These are phyloP conservation scores for Teleogryllus occipitalis DNA, from an alignment of 1,140 invertebrate genomes.

Conservation along the genomic window DNA sequence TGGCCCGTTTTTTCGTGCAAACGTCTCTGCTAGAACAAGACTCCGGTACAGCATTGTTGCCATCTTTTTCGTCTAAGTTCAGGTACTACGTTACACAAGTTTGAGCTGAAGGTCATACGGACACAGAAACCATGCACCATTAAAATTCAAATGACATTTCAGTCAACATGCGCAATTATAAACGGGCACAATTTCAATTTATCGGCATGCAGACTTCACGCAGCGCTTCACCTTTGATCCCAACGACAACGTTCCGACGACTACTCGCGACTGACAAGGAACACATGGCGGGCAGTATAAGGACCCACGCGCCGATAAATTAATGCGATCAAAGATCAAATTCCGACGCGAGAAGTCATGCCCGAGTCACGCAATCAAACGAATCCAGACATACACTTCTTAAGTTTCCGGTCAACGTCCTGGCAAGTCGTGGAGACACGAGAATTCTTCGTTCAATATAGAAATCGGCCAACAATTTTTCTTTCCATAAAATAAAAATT, in stretches of 20 bases:
- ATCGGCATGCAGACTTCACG: no score
- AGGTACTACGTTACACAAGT: not conserved
- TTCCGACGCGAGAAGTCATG: not conserved
- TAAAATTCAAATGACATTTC: not conserved
- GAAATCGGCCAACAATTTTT: no score
- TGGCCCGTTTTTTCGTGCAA: slow-evolving; percentile 49
- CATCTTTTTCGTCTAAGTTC: slow-evolving; percentile 42
- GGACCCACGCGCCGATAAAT: not conserved
- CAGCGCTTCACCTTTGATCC: no score
- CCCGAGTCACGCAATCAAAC: no score
- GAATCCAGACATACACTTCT: no score
- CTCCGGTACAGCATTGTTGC: slow-evolving; percentile 58
- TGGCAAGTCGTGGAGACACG: no score
- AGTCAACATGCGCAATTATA: not conserved
- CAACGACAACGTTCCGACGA: not conserved
- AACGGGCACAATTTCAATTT: no score
- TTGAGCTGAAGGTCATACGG: not conserved
- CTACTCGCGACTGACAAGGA: not conserved
- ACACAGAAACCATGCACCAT: not conserved
- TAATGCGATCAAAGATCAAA: not conserved
- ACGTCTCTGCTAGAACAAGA: slow-evolving; percentile 50
- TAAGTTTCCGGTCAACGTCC: no score
- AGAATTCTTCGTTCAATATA: no score
- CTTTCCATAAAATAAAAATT: no score
- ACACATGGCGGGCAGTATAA: not conserved